Evolutionary conservation across 2,888 invertebrate species (phyloP), one percentile per base, ranked within the genome.

Genomic region (Noctua janthe): DNA sequence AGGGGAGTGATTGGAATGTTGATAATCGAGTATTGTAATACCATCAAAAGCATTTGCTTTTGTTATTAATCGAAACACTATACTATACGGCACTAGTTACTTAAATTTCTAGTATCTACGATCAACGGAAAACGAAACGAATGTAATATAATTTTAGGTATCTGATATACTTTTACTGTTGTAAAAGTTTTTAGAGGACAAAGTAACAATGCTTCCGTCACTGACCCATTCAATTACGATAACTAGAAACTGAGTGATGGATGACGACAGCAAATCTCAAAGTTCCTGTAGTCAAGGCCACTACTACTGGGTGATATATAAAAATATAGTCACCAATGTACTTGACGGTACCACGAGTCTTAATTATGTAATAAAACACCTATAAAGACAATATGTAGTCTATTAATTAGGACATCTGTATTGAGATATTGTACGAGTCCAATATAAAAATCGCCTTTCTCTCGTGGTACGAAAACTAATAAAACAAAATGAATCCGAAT

Each of bases 181-280:
- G 7, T 23, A 56, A 39, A 54, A 43, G 43, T 51, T 85, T 56
- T 71, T 35, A 23, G 29, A 69, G 47, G 39, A 70, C 39, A 73
- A 64, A 73, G 49, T 64, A 35, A 51, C 72, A 66, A 71, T 47
- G 56, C 29, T 84, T 47, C 35, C 51, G 29, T 51, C 51, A 79
- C 29, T 35, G 49, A 49, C n/a, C 43, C 59, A 66, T 71, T 73
- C 43, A 70, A 71, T 64, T 80, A 66, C 49, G n/a, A 64, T 39
- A 59, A 43, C 78, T 83, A n/a, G 47, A 43, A 71, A 56, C 35
- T 70, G 70, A 71, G 51, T 71, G 81, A 85, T 74, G 35, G 66
- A 59, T 83, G 76, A 39, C 35, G 47, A 66, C 56, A 56, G 71
- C 35, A 59, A 43, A 67, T 76, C 59, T 71, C 39, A 71, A 70